Evolutionary conservation across 2,797 vertebrate genomes (phyloP), one percentile per base, ranked within the genome.

Genomic region (Myotis vivesi): DNA sequence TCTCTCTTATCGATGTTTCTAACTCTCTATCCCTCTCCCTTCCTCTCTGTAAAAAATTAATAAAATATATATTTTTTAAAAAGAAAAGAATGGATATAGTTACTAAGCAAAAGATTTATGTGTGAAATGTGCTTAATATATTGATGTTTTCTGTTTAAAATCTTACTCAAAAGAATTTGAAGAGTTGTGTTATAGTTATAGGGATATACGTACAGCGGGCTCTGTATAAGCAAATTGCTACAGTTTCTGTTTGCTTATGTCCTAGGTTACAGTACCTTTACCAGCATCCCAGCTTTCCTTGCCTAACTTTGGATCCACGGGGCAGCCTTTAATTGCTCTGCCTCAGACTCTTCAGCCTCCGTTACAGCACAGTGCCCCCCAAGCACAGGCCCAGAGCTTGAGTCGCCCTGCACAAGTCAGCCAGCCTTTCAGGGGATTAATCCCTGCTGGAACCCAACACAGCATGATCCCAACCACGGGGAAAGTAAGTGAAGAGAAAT

Each of bases 271-370:
- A 0, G 99, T 99, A 86, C 99, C 99, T 96, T 97, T 99, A 94
- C 98, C 99, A 28, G 99, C 99, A 93, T 99, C 99, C 36, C 99
- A 99, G 93, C 98, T 99, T 94, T 99, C 99, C 69, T 97, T 99
- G 98, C 98, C 99, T 73, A 99, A 99, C 98, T 99, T 99, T 91
- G 99, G 99, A 80, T 99, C 99, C 1, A 99, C 99, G 22, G 99
- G 99, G 23, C 99, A 99, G 96, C 99, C 99, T 6, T 98, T 99
- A 73, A 98, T 99, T 97, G 99, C 99, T 41, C 98, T 99, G 80
- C 99, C 99, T 86, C 99, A 99, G 55, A 98, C 99, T 33, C 94
- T 99, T 76, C 99, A 99, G 28, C 98, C 98, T 53, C 98, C 98
- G 1, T 93, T 98, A 59, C 98, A 98, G 96, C 99, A 99, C 17